Evolutionary conservation across 2,113 vertebrate species (phyloP), one percentile per base, ranked within the genome.

Genomic region (Agapornis roseicollis): DNA sequence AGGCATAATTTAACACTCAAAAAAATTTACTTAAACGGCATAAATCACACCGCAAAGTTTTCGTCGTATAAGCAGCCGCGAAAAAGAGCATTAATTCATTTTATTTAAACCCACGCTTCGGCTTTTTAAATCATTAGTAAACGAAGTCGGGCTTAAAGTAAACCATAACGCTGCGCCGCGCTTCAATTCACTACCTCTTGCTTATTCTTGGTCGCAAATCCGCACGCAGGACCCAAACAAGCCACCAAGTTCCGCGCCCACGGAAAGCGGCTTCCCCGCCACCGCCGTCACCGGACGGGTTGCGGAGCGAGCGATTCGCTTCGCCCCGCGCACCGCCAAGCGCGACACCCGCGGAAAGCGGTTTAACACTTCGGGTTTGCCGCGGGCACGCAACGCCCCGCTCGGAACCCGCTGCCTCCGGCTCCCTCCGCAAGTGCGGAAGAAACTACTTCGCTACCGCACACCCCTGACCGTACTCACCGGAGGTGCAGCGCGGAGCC

Each of bases 1-100:
- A 88, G 80, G 84, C 83, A 73, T 49, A 96, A 97, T 71, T 96
- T 72, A 89, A 69, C 92, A 83, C 92, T 95, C 94, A 81, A 44
- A 65, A 85, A 94, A 85, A 94, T 92, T 91, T 33, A 88, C 65
- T 56, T 66, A 47, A 90, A 80, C 93, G 24, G 90, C 95, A 82
- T 85, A 96, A 97, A 96, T 91, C 93, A 90, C 42, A 28, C 50
- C 1, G 9, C 35, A 42, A 33, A 95, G 28, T 64, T 95, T 69
- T 52, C 63, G 85, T 74, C 70, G 1, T 0, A 25, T 7, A 22
- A 80, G 42, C 69, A 52, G 63, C 55, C 10, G 55, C 70, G 19
- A 19, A 44, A 60, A 80, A 50, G 39, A 1, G 41, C 85, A 35
- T 19, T 4, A 56, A 60, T 52, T 69, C 73, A 8, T 18, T 83